Evolutionary conservation across 2,797 vertebrate genomes (phyloP), one percentile per base, ranked within the genome.

Genomic region (Champsocephalus esox): DNA sequence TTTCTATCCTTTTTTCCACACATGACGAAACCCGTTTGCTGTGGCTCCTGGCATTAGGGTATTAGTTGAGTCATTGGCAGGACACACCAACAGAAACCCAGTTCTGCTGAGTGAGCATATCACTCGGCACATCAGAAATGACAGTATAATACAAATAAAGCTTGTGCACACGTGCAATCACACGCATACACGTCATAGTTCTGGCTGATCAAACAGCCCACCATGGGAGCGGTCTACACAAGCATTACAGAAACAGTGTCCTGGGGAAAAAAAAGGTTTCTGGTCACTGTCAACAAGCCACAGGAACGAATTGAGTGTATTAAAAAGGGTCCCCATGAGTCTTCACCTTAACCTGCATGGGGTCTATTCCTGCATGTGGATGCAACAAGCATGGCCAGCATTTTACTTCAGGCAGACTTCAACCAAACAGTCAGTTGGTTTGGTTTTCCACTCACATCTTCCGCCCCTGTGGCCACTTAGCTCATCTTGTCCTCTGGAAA

Each of bases 401-500:
- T 63, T 75, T 73, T 58, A 49, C 71, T 81, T 67, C 24, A 59
- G 69, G 55, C 62, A 43, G 58, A 83, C 80, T 84, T 81, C 57
- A 80, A 57, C 67, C 80, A 52, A 72, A 67, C 74, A 79, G 44
- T 60, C 79, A 45, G 61, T 75, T 55, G 75, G 63, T 86, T 82
- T 9, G 43, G 73, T 78, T 85, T 87, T 71, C 85, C 82, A 11
- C 83, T 85, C 82, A 77, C 82, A 86, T 86, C 79, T 48, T 67
- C 63, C 59, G 69, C 79, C 77, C 76, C 83, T 70, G 84, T 87
- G 88, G 89, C 88, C 85, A 82, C 83, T 92, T 86, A 92, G 85
- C 90, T 88, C 90, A 90, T 89, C 86, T 73, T 73, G 86, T 87
- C 84, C 72, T 81, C 75, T 83, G 76, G 87, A 85, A 81, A 72